A percentile compares a stretch with the other conserved stretches of the same genome.
These are phyloP conservation scores for Centroberyx gerrardi DNA, from an alignment of 2,797 vertebrate species.

Conservation along the genomic window DNA sequence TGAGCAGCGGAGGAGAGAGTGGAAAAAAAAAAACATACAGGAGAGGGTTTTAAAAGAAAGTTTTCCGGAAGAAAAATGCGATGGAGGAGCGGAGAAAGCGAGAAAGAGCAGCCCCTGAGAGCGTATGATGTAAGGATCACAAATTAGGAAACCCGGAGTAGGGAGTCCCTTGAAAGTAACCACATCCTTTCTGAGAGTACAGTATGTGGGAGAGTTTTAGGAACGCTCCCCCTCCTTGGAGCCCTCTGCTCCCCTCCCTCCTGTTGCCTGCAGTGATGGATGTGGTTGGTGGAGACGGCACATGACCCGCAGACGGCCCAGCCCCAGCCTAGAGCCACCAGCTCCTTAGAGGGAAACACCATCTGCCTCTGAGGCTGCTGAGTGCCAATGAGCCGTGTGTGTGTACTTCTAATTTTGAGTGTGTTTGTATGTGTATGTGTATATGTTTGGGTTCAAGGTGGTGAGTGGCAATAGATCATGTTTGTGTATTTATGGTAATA, in stretches of 20 bases:
- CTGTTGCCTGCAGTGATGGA: slow-evolving; percentile 63
- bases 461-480: background rate
- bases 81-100: background rate
- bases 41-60: background rate
- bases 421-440: slow-evolving; percentile 18
- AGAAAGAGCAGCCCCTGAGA: slow-evolving; percentile 16
- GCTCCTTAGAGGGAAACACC: slow-evolving; percentile 65
- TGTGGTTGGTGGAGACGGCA: slow-evolving; percentile 61
- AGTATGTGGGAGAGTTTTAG: background rate
- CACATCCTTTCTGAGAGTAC: slow-evolving; percentile 33
- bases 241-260: slow-evolving; percentile 37
- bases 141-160: slow-evolving; percentile 53
- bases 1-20: background rate
- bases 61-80: background rate
- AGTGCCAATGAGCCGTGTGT: slow-evolving; percentile 32
- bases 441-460: background rate
- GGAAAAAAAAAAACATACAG: background rate
- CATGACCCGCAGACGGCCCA: slow-evolving; percentile 57
- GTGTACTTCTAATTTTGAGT: slow-evolving; percentile 33
- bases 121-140: slow-evolving; percentile 43
- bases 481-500: background rate
- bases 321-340: slow-evolving; percentile 22
- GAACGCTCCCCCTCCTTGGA: background rate
- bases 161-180: slow-evolving; percentile 59
- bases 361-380: slow-evolving; percentile 52